Evolutionary conservation across 2,113 vertebrate species (phyloP).

Genomic region (Nothocercus julius): DNA sequence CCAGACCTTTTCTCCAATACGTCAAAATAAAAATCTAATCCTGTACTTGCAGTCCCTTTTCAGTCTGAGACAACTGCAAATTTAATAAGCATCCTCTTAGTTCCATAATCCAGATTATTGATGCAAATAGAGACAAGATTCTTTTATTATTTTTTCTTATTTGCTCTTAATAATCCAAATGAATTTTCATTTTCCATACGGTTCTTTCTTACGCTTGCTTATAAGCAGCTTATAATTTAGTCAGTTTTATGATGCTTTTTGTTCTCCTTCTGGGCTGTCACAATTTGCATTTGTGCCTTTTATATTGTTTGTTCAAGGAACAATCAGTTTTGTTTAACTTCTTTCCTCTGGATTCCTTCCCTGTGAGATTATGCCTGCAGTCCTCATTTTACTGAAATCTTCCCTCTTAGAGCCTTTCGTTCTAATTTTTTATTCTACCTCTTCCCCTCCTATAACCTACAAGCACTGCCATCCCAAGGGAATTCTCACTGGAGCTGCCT

Average conservation of each 20-base stretch:
- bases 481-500: not conserved
- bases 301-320: not conserved
- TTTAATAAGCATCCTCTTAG: not conserved
- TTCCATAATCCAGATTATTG: not conserved
- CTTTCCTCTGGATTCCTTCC: not conserved
- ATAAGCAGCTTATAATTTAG: not conserved
- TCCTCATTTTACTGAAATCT: not conserved
- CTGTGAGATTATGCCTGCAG: not conserved
- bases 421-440: not conserved
- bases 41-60: not conserved
- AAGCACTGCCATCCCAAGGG: not conserved
- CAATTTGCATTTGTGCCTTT: not conserved
- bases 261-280: not conserved
- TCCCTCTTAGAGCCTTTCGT: not conserved
- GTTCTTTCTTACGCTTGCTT: not conserved
- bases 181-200: not conserved
- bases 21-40: not conserved
- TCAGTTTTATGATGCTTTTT: not conserved
- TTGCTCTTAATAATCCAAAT: not conserved
- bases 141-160: not conserved
- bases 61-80: not conserved
- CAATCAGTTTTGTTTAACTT: not conserved
- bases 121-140: not conserved
- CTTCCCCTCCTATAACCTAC: not conserved
- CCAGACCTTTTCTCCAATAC: not conserved